A percentile compares a stretch with the other conserved stretches of the same genome.
Conservation (phyloP, 2,888 invertebrate genomes). For the Pinctada fucata region DNA sequence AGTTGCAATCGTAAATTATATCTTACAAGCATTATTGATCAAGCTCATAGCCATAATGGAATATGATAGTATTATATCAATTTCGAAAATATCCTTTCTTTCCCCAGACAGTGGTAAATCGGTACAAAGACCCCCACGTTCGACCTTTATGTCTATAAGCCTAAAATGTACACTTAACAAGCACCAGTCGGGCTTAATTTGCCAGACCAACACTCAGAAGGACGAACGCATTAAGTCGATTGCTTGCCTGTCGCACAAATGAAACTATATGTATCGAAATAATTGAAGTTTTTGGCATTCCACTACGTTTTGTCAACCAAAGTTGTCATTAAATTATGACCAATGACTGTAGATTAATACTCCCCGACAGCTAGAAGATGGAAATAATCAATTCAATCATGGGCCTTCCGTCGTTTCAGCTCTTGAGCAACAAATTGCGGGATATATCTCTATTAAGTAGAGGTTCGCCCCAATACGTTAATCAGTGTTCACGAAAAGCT, state of each 20-base stretch:
- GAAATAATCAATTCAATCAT: neutral
- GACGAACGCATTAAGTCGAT: neutral
- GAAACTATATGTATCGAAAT: slow-evolving; percentile 2
- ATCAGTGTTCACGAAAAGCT: neutral
- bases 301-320: neutral
- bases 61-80: too few species aligned
- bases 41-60: too few species aligned
- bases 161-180: neutral
- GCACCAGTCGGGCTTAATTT: neutral
- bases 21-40: too few species aligned
- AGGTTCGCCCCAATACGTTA: neutral
- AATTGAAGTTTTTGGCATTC: neutral
- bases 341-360: slow-evolving; percentile 4
- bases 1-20: too few species aligned
- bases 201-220: neutral
- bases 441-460: slow-evolving; percentile 1
- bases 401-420: neutral
- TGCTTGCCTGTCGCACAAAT: slow-evolving; percentile 2
- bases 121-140: neutral
- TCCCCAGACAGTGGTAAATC: too few species aligned
- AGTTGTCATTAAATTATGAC: slow-evolving; percentile 1
- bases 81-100: too few species aligned
- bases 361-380: neutral
- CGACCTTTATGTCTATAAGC: neutral
- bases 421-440: neutral